Conservation (phyloP, 2,113 vertebrate genomes). For the Heloderma charlesbogerti region DNA sequence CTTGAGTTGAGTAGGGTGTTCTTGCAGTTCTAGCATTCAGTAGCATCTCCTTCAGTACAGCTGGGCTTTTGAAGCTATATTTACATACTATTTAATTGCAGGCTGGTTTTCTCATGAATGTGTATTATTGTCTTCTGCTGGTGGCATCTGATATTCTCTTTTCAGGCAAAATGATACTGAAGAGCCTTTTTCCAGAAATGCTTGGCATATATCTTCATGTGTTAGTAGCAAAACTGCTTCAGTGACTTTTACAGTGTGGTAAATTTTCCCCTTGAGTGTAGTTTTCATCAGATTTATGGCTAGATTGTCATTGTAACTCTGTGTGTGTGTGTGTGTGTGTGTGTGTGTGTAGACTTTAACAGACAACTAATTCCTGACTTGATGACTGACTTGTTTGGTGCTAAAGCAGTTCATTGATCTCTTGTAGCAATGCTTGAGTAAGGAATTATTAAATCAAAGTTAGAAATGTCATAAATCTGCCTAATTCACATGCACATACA, state of each 20-base stretch:
- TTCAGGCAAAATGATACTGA: neutral
- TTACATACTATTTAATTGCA: neutral
- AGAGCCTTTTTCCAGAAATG: neutral
- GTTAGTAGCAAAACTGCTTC: neutral
- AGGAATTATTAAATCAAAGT: neutral
- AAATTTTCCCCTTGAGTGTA: neutral
- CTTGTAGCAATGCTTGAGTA: neutral
- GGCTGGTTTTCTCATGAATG: neutral
- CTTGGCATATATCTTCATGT: neutral
- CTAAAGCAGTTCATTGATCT: neutral
- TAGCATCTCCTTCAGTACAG: neutral
- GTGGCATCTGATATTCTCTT: neutral
- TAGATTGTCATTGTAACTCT: slow-evolving; percentile 29
- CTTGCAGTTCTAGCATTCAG: neutral
- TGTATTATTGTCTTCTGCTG: neutral
- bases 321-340: neutral
- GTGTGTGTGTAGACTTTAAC: neutral
- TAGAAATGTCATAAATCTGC: fast-evolving
- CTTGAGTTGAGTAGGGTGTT: neutral
- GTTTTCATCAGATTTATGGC: neutral
- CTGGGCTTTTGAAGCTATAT: neutral
- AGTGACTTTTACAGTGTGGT: neutral
- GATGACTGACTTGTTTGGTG: slow-evolving; percentile 29
- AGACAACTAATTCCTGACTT: slow-evolving; percentile 2
- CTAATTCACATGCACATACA: neutral